These are phyloP conservation scores for Eubasilissa splendida DNA, from an alignment of 2,888 invertebrate genomes.

Conservation along the genomic window DNA sequence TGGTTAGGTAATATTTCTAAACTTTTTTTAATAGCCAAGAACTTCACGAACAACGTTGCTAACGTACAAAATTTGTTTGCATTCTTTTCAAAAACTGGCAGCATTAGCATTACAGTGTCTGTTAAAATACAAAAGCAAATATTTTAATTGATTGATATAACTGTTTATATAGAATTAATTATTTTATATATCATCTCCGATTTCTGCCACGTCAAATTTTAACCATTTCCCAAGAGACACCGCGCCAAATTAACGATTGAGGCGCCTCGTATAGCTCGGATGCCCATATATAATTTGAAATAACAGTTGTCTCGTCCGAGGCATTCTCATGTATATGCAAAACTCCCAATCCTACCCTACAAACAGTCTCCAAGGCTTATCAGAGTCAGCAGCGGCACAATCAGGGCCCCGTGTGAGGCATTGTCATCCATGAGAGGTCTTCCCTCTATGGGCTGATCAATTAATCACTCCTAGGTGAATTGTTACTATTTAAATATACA, in stretches of 20 bases:
- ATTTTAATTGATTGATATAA: too few relatives aligned
- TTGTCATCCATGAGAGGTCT: not conserved
- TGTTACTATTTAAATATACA: too few relatives aligned
- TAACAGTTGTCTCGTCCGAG: conserved; percentile 15
- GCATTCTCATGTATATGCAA: conserved; percentile 35
- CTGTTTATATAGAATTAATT: too few relatives aligned
- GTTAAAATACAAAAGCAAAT: too few relatives aligned
- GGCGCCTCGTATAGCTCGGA: not conserved
- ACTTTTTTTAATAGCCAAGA: too few relatives aligned
- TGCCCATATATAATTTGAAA: conserved; percentile 15
- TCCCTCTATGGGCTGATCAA: not conserved
- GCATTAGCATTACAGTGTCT: too few relatives aligned
- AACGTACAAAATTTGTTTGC: too few relatives aligned
- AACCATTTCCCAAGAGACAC: conserved; percentile 2
- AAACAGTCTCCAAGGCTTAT: conserved; percentile 30
- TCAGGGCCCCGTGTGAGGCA: conserved; percentile 9
- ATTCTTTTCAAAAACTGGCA: too few relatives aligned
- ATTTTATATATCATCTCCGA: not conserved
- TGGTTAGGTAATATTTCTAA: too few relatives aligned
- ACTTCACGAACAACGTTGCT: too few relatives aligned
- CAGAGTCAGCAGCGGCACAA: conserved; percentile 23
- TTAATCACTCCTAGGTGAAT: too few relatives aligned
- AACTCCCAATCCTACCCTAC: conserved; percentile 22
- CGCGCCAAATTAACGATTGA: conserved; percentile 12
- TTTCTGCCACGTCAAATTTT: conserved; percentile 2